Conservation (phyloP, 2,113 vertebrate genomes). For the Speoplatyrhinus poulsoni region DNA sequence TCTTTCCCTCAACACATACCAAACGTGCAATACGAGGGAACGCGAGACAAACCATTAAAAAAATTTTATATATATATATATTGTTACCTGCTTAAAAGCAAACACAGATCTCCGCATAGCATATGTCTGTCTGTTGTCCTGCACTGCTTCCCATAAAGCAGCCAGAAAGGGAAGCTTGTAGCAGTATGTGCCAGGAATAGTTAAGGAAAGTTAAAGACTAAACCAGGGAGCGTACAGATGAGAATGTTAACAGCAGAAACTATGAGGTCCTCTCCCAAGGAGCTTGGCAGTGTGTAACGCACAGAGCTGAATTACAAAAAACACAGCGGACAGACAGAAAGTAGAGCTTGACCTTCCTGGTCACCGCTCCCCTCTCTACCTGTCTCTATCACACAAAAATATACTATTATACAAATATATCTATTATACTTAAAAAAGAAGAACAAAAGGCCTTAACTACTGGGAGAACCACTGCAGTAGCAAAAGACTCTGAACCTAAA, state of each 20-base stretch:
- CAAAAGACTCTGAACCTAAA: background rate
- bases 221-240: conserved; percentile 58
- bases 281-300: conserved; percentile 81
- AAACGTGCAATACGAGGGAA: background rate
- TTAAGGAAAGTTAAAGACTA: conserved; percentile 44
- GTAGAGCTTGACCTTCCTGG: conserved; percentile 38
- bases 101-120: background rate
- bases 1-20: background rate
- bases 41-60: background rate
- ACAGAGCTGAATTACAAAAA: conserved; percentile 75
- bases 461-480: conserved; percentile 58
- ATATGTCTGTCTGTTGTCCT: conserved; percentile 1
- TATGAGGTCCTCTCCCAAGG: conserved; percentile 65
- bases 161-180: conserved; percentile 18
- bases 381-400: conserved; percentile 73
- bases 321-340: conserved; percentile 64
- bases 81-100: background rate
- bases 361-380: conserved; percentile 59
- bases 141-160: conserved; percentile 29
- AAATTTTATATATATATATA: no score
- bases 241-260: conserved; percentile 45
- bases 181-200: conserved; percentile 21
- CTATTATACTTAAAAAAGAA: conserved; percentile 71
- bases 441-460: conserved; percentile 70
- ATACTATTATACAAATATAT: conserved; percentile 78